These are phyloP conservation scores for Leptatherina wallacei DNA, from an alignment of 2,797 vertebrate species.

Conservation along the genomic window DNA sequence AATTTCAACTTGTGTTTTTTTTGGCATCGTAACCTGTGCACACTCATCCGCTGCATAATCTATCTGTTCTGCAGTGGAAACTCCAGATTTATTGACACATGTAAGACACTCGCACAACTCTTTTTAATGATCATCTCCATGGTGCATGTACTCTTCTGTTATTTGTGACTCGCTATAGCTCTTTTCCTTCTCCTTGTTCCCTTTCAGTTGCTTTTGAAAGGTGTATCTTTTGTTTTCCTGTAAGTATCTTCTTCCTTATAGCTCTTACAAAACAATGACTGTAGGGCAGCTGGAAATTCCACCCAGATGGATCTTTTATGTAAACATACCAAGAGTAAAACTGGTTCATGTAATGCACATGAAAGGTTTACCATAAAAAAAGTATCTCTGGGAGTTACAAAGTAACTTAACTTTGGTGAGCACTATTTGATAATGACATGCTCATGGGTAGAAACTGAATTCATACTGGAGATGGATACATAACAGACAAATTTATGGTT, in stretches of 20 bases:
- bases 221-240: conserved; percentile 48
- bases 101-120: neutral
- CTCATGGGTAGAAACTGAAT: neutral
- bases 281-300: conserved; percentile 67
- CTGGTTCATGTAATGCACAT: conserved; percentile 15
- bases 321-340: neutral
- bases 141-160: neutral
- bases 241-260: conserved; percentile 58
- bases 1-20: neutral
- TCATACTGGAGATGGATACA: neutral
- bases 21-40: neutral
- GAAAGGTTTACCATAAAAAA: neutral
- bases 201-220: conserved; percentile 32
- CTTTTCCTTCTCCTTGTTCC: conserved; percentile 39
- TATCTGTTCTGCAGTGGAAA: neutral
- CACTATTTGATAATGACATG: neutral
- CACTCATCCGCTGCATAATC: neutral
- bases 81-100: conserved; percentile 15
- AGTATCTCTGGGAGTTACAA: neutral
- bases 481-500: conserved; percentile 31
- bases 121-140: neutral
- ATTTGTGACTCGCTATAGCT: neutral
- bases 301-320: conserved; percentile 25
- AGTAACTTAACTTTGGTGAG: neutral
- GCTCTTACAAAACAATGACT: conserved; percentile 33